Evolutionary conservation across 2,888 invertebrate species (phyloP).

Genomic region (Chamaedrilus cognettii): DNA sequence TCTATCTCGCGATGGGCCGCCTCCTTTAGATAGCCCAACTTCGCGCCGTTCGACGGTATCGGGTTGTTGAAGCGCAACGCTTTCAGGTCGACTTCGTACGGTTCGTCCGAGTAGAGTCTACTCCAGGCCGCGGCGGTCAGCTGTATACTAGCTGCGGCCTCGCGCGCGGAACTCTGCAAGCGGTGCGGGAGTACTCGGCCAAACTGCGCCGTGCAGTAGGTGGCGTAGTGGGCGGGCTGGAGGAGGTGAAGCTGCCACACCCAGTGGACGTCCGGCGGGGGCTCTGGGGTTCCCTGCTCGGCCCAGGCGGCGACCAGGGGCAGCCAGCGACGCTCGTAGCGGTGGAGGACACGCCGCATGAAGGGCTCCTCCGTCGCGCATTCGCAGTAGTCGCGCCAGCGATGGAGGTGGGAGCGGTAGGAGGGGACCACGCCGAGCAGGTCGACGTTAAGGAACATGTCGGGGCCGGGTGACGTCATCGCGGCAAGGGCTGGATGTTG

Average conservation of each 20-base stretch:
- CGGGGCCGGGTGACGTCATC: too few relatives aligned
- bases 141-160: conserved; percentile 11
- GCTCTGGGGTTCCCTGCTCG: conserved; percentile 48
- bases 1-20: conserved; percentile 16
- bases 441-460: conserved; percentile 23
- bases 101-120: conserved; percentile 27
- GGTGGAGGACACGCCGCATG: conserved; percentile 26
- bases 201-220: conserved; percentile 26
- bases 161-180: conserved; percentile 14
- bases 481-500: background rate
- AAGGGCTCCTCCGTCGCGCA: background rate
- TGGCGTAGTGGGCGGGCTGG: conserved; percentile 48
- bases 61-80: background rate
- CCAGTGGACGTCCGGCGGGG: conserved; percentile 64
- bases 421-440: conserved; percentile 18
- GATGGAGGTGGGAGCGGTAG: conserved; percentile 24
- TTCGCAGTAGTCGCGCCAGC: conserved; percentile 13
- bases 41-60: conserved; percentile 5
- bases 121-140: conserved; percentile 26
- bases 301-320: conserved; percentile 58
- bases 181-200: conserved; percentile 27
- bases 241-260: conserved; percentile 62
- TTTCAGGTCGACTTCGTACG: conserved; percentile 27
- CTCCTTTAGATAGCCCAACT: conserved; percentile 17
- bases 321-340: conserved; percentile 62